Evolutionary conservation across 2,797 vertebrate species (phyloP).

Genomic region (Danio aesculapii): DNA sequence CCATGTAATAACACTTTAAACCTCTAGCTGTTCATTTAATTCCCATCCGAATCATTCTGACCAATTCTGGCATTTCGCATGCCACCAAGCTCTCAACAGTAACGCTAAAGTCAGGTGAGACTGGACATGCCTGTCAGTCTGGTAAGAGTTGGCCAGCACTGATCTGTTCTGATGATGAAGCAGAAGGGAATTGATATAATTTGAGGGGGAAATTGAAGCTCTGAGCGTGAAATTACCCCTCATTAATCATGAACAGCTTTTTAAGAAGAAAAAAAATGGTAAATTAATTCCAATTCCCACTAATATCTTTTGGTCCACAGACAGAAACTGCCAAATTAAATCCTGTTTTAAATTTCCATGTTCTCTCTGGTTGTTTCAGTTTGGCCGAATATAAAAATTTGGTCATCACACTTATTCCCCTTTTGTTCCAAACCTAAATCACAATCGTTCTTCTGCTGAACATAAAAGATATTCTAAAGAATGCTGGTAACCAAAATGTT

Average conservation of each 20-base stretch:
- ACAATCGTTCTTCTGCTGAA: not conserved
- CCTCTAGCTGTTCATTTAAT: conserved; percentile 51
- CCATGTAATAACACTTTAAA: conserved; percentile 55
- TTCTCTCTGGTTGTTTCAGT: conserved; percentile 24
- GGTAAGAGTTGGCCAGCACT: conserved; percentile 68
- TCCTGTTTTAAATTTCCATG: conserved; percentile 36
- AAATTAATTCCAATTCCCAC: conserved; percentile 76
- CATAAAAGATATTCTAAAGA: not conserved
- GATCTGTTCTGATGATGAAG: conserved; percentile 73
- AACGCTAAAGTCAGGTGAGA: conserved; percentile 57
- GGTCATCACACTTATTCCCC: not conserved
- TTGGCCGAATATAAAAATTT: not conserved
- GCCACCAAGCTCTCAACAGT: conserved; percentile 39
- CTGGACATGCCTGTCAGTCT: conserved; percentile 50
- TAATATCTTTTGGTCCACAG: conserved; percentile 68
- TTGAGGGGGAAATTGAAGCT: conserved; percentile 78
- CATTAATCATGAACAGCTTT: conserved; percentile 81
- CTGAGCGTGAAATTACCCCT: conserved; percentile 80
- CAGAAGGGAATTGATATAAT: conserved; percentile 74
- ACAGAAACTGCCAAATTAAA: conserved; percentile 45
- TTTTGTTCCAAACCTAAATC: not conserved
- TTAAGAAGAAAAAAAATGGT: conserved; percentile 65
- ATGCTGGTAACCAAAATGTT: not conserved
- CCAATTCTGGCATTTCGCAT: conserved; percentile 42
- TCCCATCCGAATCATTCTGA: conserved; percentile 35